Conservation (phyloP, 2,113 vertebrate genomes). For the human region DNA sequence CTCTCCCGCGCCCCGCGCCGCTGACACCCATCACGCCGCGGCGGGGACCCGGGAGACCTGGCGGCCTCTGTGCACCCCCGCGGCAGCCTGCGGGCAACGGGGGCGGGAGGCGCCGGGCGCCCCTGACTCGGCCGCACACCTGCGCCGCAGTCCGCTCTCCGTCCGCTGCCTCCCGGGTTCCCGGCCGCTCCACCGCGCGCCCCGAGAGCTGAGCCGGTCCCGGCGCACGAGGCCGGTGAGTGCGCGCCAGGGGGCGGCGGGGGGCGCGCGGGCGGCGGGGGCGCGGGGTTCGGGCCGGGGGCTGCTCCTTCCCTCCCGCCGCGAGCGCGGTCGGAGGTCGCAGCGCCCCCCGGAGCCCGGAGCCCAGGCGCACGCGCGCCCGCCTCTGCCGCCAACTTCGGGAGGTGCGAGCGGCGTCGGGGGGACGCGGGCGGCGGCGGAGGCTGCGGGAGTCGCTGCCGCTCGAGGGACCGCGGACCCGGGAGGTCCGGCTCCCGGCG, state of each 20-base stretch:
- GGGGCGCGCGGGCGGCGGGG: too few relatives aligned
- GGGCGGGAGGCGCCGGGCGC: slow-evolving; percentile 70
- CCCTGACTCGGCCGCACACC: slow-evolving; percentile 41
- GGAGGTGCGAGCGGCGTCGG: slow-evolving; percentile 66
- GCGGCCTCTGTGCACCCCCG: slow-evolving; percentile 72
- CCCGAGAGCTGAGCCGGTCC: background rate
- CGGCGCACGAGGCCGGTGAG: background rate
- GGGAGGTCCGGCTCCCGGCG: background rate
- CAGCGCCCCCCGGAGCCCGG: slow-evolving; percentile 14
- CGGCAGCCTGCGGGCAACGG: slow-evolving; percentile 85
- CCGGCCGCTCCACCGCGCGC: background rate
- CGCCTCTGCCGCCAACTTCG: slow-evolving; percentile 57
- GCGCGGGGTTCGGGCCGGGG: background rate
- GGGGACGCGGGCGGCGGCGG: background rate
- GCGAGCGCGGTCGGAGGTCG: slow-evolving; percentile 23
- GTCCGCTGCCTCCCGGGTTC: background rate
- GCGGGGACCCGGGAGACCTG: slow-evolving; percentile 87
- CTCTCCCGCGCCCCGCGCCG: slow-evolving; percentile 79
- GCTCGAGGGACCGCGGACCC: background rate
- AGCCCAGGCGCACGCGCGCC: slow-evolving; percentile 68
- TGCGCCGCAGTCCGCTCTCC: slow-evolving; percentile 23
- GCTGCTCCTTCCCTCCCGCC: background rate
- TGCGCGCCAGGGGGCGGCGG: background rate
- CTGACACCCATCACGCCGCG: slow-evolving; percentile 85
- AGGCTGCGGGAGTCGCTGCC: background rate